Evolutionary conservation across 2,113 vertebrate genomes (phyloP).

Genomic region (Cettia cetti): DNA sequence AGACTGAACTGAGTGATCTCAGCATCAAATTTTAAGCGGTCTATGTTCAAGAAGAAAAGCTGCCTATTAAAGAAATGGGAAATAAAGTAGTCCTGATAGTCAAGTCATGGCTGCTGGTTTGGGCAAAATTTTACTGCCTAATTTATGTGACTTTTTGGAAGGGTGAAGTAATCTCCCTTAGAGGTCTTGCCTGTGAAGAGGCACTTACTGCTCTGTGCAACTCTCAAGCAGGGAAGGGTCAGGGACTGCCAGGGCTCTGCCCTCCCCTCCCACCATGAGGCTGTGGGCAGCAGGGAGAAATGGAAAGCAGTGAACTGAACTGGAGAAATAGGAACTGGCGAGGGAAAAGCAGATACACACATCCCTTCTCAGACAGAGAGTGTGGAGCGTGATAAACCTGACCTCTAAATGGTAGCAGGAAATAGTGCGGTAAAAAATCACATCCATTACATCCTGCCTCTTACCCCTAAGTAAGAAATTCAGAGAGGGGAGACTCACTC

Average conservation of each 20-base stretch:
- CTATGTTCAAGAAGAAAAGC: background rate
- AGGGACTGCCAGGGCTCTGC: background rate
- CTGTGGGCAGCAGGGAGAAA: background rate
- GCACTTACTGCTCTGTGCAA: background rate
- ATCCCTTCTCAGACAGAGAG: background rate
- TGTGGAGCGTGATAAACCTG: fast-evolving
- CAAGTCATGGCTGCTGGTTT: background rate
- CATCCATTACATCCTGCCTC: background rate
- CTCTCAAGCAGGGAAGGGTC: background rate
- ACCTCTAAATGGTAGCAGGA: background rate
- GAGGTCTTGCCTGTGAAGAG: background rate
- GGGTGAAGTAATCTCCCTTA: background rate
- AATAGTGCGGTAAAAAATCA: background rate
- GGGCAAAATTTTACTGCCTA: background rate
- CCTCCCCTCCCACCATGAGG: background rate
- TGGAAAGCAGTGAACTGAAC: conserved; percentile 1
- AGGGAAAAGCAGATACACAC: background rate
- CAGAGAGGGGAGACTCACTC: background rate
- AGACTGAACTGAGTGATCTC: background rate
- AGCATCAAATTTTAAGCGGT: background rate
- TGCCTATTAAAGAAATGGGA: background rate
- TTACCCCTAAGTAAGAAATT: background rate
- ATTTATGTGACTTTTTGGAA: background rate
- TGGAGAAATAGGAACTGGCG: background rate
- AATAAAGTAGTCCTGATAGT: background rate